phyloP scores from a whole-genome alignment of 2,113 vertebrate genomes.

The Gobius niger region DNA sequence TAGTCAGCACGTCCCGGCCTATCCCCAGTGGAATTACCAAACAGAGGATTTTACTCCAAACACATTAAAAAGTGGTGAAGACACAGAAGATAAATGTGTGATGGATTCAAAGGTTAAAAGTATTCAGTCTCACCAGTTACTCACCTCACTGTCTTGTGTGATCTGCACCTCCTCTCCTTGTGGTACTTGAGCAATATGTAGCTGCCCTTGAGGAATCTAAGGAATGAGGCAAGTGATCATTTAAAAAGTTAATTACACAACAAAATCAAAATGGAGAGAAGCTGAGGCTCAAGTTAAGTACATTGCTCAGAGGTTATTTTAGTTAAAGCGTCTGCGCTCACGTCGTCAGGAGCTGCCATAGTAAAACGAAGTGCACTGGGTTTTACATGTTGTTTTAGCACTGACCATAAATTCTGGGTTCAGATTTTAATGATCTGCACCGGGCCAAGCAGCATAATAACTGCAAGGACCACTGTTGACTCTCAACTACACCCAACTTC shows the following conservation, averaged over 20 bases:
- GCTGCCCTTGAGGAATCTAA: conserved; percentile 93
- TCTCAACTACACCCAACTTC: conserved; percentile 20
- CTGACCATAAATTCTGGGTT: conserved; percentile 46
- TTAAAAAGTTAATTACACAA: conserved; percentile 18
- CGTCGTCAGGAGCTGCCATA: not conserved
- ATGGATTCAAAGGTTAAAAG: too few species aligned
- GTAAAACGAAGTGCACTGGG: conserved; percentile 19
- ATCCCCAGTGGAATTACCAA: too few species aligned
- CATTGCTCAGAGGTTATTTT: not conserved
- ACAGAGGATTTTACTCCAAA: too few species aligned
- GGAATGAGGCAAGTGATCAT: conserved; percentile 35
- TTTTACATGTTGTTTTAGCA: conserved; percentile 43
- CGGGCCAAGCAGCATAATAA: conserved; percentile 33
- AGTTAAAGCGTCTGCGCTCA: not conserved
- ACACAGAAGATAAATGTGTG: too few species aligned
- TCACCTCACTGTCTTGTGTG: conserved; percentile 97
- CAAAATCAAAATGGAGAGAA: not conserved
- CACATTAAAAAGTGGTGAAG: too few species aligned
- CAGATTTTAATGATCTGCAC: conserved; percentile 33
- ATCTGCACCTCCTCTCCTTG: conserved; percentile 99
- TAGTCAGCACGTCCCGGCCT: too few species aligned
- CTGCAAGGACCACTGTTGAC: conserved; percentile 23
- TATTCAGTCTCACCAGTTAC: conserved; percentile 19
- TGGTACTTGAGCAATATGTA: conserved; percentile 97
- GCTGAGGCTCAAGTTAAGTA: not conserved